phyloP scores from a whole-genome alignment of 2,113 vertebrate species.

The Typhlomys cinereus region DNA sequence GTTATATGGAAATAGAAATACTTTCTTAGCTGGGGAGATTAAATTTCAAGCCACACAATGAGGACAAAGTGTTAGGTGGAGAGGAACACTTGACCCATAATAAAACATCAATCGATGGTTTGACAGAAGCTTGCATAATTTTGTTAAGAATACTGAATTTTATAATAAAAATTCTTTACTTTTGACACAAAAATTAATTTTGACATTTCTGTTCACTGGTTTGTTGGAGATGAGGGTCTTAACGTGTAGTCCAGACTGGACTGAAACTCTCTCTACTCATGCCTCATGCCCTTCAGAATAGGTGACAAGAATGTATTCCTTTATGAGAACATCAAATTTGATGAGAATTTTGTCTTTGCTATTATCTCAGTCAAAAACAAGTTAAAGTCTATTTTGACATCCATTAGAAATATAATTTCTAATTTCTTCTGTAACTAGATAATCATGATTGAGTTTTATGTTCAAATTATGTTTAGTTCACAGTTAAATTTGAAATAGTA shows the following conservation, averaged over 20 bases:
- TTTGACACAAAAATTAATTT: neutral
- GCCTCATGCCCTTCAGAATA: neutral
- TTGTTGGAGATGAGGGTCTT: neutral
- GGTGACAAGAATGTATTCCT: neutral
- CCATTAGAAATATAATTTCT: neutral
- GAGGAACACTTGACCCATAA: neutral
- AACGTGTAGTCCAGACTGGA: neutral
- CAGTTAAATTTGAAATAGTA: neutral
- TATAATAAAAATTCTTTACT: neutral
- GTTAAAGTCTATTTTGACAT: neutral
- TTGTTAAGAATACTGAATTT: neutral
- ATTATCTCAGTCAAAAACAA: neutral
- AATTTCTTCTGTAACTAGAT: neutral
- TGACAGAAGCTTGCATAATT: neutral
- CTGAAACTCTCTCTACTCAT: neutral
- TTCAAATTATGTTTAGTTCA: neutral
- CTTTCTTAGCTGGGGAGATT: neutral
- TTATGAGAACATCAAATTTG: neutral
- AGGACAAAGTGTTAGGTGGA: neutral
- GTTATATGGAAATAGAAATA: neutral
- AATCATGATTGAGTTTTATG: neutral
- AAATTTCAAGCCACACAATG: neutral
- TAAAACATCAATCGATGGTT: neutral
- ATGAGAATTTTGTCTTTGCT: neutral
- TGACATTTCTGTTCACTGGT: neutral